These are phyloP conservation scores for Heteromyza rotundicornis DNA, from an alignment of 2,888 invertebrate species.

Conservation along the genomic window DNA sequence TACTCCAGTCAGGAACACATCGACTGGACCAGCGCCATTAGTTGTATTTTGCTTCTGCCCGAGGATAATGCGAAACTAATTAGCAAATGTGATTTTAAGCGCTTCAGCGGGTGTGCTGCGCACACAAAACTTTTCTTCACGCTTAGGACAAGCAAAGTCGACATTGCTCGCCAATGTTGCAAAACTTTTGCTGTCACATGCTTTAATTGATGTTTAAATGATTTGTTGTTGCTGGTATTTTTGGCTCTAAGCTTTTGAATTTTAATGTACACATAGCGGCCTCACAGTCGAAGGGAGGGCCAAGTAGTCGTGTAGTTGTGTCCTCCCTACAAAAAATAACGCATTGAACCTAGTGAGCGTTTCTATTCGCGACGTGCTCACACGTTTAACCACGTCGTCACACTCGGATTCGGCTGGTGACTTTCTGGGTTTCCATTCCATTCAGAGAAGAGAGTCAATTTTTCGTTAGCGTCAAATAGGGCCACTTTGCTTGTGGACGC, in stretches of 20 bases:
- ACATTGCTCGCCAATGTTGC: not conserved
- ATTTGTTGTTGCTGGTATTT: not conserved
- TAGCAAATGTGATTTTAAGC: not conserved
- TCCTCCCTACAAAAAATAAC: not conserved
- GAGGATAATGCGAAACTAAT: not conserved
- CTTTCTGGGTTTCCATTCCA: no score
- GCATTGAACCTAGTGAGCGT: not conserved
- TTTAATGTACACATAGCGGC: not conserved
- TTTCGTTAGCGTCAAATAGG: slow-evolving; percentile 39
- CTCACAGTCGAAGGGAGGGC: not conserved
- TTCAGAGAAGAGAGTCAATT: slow-evolving; percentile 36
- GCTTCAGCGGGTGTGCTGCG: no score
- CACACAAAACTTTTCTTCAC: no score
- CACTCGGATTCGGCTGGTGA: no score
- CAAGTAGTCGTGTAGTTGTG: not conserved
- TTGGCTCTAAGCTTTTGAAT: not conserved
- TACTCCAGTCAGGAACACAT: not conserved
- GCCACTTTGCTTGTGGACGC: slow-evolving; percentile 26
- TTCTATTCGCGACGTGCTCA: not conserved
- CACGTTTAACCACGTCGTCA: not conserved
- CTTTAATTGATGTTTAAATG: slow-evolving; percentile 7
- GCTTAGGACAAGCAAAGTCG: no score
- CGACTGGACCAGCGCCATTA: not conserved
- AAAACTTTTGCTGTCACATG: not conserved
- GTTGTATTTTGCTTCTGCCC: not conserved